Percentiles rank a stretch among this genome's conserved stretches.
These are phyloP conservation scores for Drosophila robusta DNA, from an alignment of 2,888 invertebrate species.

Conservation along the genomic window DNA sequence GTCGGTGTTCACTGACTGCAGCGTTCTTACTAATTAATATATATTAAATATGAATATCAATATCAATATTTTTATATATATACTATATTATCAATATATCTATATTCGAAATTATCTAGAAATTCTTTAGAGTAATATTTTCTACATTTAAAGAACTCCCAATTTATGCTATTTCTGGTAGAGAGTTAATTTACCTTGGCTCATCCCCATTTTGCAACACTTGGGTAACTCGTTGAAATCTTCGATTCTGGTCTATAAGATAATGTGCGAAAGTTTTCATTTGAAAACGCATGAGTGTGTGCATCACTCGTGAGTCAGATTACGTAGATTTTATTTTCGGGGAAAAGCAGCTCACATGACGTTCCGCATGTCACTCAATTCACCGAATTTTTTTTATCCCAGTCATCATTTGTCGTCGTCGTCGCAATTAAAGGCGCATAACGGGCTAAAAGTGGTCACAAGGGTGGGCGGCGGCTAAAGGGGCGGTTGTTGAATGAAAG, in stretches of 20 bases:
- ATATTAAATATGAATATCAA: background rate
- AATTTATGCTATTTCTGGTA: background rate
- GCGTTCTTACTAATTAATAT: background rate
- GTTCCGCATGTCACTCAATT: slow-evolving; percentile 49
- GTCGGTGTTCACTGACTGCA: background rate
- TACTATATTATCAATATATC: background rate
- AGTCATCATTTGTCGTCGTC: slow-evolving; percentile 45
- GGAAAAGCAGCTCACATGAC: slow-evolving; percentile 43
- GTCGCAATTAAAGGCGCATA: slow-evolving; percentile 47
- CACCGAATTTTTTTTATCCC: slow-evolving; percentile 25
- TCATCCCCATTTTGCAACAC: background rate
- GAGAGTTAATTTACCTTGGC: background rate
- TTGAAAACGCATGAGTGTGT: slow-evolving; percentile 14
- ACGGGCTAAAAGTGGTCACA: background rate
- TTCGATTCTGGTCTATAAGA: background rate
- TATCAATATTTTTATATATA: background rate
- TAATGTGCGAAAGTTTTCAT: background rate
- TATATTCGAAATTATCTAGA: too few species aligned
- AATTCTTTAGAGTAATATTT: too few species aligned
- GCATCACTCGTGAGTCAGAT: slow-evolving; percentile 36
- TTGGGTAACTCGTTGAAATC: background rate
- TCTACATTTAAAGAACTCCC: background rate
- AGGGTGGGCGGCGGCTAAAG: background rate
- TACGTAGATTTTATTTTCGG: slow-evolving; percentile 19
- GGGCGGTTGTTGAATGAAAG: slow-evolving; percentile 38